Percentiles rank a stretch among this genome's conserved stretches.
Evolutionary conservation across 1,140 invertebrate genomes (phyloP).

Genomic region (Cydia amplana): DNA sequence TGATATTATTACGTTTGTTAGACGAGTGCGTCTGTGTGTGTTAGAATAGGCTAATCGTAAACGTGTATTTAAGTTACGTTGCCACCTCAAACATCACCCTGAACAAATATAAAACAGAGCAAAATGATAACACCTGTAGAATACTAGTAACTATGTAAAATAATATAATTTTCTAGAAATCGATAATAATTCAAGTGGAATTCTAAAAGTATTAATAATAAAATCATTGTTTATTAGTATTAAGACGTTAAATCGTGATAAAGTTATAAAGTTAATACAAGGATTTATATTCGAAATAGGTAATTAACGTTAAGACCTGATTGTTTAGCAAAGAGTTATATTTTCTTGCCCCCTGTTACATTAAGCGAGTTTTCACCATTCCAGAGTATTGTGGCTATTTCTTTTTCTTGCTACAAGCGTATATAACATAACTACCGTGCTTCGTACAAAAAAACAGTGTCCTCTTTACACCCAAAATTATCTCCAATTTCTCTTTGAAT

Average conservation of each 20-base stretch:
- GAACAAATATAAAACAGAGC: conserved; percentile 40
- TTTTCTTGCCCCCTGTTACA: conserved; percentile 50
- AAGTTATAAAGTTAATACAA: conserved; percentile 54
- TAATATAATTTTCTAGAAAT: conserved; percentile 48
- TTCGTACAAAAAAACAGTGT: neutral
- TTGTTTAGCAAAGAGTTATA: conserved; percentile 36
- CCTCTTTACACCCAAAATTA: neutral
- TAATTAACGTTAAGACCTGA: conserved; percentile 41
- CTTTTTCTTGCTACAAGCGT: neutral
- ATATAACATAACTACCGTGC: neutral
- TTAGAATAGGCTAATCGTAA: conserved; percentile 50
- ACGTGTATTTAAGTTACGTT: conserved; percentile 54
- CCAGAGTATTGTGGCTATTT: neutral
- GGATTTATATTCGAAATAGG: conserved; percentile 49
- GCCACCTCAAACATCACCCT: conserved; percentile 44
- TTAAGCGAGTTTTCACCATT: conserved; percentile 7
- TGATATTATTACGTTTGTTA: conserved; percentile 37
- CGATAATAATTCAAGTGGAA: conserved; percentile 47
- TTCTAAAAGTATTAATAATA: conserved; percentile 61
- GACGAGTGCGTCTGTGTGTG: conserved; percentile 52
- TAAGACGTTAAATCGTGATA: conserved; percentile 67
- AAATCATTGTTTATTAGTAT: conserved; percentile 59
- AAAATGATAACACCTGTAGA: conserved; percentile 42
- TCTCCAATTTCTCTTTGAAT: neutral
- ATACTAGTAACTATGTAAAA: conserved; percentile 48